Conservation (phyloP, 2,888 invertebrate species). For the Marasmarcha lunaedactyla region DNA sequence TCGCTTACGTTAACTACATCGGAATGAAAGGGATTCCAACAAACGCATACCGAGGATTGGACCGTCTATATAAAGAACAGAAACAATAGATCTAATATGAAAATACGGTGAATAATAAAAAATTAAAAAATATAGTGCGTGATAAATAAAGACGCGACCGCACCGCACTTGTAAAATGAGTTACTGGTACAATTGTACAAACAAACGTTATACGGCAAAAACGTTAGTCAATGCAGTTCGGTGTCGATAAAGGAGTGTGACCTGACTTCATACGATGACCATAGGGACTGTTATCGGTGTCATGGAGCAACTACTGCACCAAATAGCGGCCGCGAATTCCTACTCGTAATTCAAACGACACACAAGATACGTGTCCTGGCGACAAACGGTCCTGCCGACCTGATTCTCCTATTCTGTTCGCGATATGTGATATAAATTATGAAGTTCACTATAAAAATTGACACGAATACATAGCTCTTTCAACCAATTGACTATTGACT, state of each 20-base stretch:
- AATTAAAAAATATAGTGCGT: not conserved
- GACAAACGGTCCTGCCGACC: conserved; percentile 58
- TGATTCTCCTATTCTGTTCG: conserved; percentile 23
- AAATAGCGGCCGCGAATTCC: conserved; percentile 68
- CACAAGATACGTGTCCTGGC: conserved; percentile 49
- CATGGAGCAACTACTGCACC: conserved; percentile 47
- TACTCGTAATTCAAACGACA: conserved; percentile 62
- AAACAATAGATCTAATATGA: not conserved
- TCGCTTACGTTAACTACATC: conserved; percentile 22
- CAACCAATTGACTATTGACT: no score
- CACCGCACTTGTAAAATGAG: conserved; percentile 43
- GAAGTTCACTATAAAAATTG: no score
- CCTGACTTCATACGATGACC: conserved; percentile 27
- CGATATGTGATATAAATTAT: not conserved
- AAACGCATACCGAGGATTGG: conserved; percentile 13
- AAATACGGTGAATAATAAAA: not conserved
- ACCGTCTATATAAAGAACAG: not conserved
- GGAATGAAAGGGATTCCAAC: conserved; percentile 19
- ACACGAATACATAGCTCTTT: no score
- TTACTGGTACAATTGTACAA: conserved; percentile 47
- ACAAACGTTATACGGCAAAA: conserved; percentile 28
- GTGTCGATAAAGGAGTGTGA: conserved; percentile 20
- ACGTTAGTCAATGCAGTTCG: conserved; percentile 45
- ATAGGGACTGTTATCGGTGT: conserved; percentile 57
- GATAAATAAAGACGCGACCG: conserved; percentile 29